Percentiles rank a stretch among this genome's conserved stretches.
phyloP scores from a whole-genome alignment of 2,888 invertebrate genomes.

The Andricus curvator region DNA sequence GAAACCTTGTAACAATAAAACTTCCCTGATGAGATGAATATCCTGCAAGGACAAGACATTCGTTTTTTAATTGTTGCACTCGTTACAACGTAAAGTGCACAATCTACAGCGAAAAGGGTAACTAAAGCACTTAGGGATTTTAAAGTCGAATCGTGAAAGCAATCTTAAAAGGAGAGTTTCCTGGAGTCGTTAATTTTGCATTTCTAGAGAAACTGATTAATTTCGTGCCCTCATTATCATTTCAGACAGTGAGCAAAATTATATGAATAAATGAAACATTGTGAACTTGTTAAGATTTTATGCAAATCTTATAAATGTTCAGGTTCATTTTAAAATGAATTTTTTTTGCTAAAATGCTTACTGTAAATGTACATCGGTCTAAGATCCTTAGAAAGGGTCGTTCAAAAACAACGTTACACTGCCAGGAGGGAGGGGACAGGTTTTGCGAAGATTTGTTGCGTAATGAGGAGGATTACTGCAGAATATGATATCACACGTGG shows the following conservation, averaged over 20 bases:
- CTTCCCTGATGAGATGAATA: conserved; percentile 6
- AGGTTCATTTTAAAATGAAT: no score
- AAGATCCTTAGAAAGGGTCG: no score
- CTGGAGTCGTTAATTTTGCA: neutral
- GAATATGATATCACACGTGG: no score
- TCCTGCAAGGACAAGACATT: conserved; percentile 17
- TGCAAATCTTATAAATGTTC: neutral
- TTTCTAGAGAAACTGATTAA: neutral
- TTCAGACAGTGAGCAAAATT: neutral
- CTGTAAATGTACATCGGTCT: no score
- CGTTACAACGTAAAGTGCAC: neutral
- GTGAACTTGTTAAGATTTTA: neutral
- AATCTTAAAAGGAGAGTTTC: neutral
- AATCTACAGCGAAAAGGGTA: neutral
- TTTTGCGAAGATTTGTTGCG: no score
- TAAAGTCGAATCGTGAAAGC: neutral
- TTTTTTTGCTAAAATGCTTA: no score
- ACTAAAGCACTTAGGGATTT: neutral
- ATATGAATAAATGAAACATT: neutral
- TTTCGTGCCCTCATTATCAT: neutral
- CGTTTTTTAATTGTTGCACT: neutral
- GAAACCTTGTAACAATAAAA: conserved; percentile 4
- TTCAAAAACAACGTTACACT: no score
- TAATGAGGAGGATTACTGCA: no score
- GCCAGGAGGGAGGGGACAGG: no score